A percentile compares a stretch with the other conserved stretches of the same genome.
Conservation (phyloP, 2,888 invertebrate species). For the Rhogogaster chlorosoma region DNA sequence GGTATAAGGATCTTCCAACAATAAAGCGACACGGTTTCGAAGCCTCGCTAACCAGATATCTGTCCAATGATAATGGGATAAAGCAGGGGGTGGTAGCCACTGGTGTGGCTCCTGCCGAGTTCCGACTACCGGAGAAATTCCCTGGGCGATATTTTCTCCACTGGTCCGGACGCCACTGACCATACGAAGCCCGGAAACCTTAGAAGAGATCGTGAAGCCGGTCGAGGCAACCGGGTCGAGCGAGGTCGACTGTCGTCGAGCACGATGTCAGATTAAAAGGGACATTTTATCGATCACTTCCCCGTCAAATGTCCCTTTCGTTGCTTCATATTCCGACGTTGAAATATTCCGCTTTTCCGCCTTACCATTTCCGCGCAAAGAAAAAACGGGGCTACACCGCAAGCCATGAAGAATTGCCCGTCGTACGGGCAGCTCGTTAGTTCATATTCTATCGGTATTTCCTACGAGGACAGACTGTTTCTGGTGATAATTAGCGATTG, state of each 20-base stretch:
- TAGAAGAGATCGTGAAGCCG: constrained; percentile 40
- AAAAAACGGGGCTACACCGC: background rate
- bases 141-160: background rate
- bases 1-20: constrained; percentile 34
- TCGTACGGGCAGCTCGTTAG: background rate
- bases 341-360: background rate
- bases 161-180: constrained; percentile 32
- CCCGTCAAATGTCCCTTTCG: background rate
- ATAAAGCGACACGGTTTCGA: constrained; percentile 39
- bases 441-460: background rate
- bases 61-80: constrained; percentile 49
- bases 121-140: background rate
- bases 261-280: constrained; percentile 41
- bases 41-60: constrained; percentile 34
- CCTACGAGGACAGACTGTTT: background rate
- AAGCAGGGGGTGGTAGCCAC: constrained; percentile 38
- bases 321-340: background rate
- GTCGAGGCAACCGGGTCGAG: constrained; percentile 41
- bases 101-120: constrained; percentile 6
- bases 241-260: constrained; percentile 40
- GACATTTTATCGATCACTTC: constrained; percentile 43
- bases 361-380: background rate
- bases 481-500: background rate
- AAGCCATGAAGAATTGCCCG: background rate
- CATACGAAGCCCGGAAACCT: constrained; percentile 21